Base-by-base conservation (phyloP, 2,113 vertebrate species). In the Spermophilus dauricus region DNA sequence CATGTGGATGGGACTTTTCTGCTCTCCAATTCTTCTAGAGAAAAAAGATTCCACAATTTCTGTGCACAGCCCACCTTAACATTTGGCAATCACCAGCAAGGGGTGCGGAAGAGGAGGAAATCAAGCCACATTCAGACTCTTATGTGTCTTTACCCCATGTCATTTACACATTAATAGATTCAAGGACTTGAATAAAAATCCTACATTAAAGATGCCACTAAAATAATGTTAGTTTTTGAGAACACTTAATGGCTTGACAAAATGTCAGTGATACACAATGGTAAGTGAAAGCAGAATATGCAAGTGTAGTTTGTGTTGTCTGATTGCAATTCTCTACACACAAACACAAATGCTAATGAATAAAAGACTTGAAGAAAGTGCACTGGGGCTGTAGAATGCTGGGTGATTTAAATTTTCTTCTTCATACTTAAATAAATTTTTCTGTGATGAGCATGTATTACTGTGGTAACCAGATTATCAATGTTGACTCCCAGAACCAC, bases 161-260 rank as follows among this genome's bases (percentile, higher is more conserved):
- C 42, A 48, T 76, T 93, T 96, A 61, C 69, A 77, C 58, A 65
- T 90, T 67, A 94, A 34, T 34, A 87, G 34, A 75, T 87, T 37
- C 32, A 51, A 28, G 16, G 42, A 56, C n/a, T 70, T 95, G 51
- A 24, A 48, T 72, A 42, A 87, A 93, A 91, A 63, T 58, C 34
- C 51, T 8, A 39, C 22, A 42, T 85, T 72, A 30, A 95, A 95
- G 63, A 89, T 70, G 20, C 28, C 58, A 88, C 51, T 85, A 51
- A 86, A 84, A 67, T 81, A 76, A 37, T 24, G 61, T 32, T 76
- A 20, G 37, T 73, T 58, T 82, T 42, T 2, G 14, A 70, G 24
- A 91, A 96, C 42, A 58, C 9, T 37, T 75, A 78, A 32, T 82
- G 8, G 20, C 37, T 85, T 82, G 28, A 82, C 26, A 91, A 89